phyloP scores from a whole-genome alignment of 2,113 vertebrate genomes.

The Siphamia tubifer region DNA sequence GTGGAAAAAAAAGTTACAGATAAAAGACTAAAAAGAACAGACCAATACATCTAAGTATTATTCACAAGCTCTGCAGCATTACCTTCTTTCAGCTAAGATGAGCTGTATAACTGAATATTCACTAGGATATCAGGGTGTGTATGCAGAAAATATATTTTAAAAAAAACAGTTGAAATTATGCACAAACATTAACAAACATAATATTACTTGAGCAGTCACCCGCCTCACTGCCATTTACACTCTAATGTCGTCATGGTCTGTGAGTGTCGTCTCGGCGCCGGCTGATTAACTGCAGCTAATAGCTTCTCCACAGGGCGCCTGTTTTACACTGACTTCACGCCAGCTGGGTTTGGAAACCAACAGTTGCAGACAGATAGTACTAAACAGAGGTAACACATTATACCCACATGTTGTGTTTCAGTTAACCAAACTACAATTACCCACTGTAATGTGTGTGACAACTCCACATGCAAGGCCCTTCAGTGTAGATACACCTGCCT shows the following conservation, averaged over 20 bases:
- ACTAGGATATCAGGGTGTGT: not conserved
- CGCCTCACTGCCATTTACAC: constrained; percentile 15
- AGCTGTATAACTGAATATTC: not conserved
- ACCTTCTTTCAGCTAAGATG: not conserved
- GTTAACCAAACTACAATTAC: not conserved
- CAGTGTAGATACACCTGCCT: no score
- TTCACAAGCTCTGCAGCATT: not conserved
- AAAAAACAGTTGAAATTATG: not conserved
- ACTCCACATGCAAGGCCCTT: not conserved
- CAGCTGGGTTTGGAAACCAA: constrained; percentile 37
- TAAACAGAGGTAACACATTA: constrained; percentile 10
- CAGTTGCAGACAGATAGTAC: constrained; percentile 14
- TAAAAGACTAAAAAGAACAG: not conserved
- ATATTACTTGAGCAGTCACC: not conserved
- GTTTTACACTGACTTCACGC: constrained; percentile 5
- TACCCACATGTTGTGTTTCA: constrained; percentile 16
- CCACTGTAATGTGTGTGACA: not conserved
- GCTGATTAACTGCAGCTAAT: constrained; percentile 57
- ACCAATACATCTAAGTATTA: not conserved
- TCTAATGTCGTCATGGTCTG: constrained; percentile 28
- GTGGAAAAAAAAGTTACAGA: not conserved
- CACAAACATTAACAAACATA: not conserved
- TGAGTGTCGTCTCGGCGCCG: not conserved
- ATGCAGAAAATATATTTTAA: not conserved
- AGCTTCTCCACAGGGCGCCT: constrained; percentile 36